Conservation (phyloP, 1,140 invertebrate species). For the Drosophila trapezifrons region DNA sequence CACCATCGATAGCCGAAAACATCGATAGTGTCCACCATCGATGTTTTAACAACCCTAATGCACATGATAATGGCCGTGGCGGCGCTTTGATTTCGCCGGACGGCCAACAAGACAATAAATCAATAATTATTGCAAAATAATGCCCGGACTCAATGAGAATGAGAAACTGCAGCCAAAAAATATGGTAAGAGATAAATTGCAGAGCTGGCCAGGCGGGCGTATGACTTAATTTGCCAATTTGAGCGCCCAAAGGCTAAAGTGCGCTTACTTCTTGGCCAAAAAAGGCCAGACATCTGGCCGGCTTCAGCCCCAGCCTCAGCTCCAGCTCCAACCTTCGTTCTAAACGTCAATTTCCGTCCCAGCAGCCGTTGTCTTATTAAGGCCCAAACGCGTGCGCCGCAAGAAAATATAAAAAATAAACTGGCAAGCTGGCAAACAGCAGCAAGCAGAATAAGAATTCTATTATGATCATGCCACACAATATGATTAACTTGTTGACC, state of each 20-base stretch:
- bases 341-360: conserved; percentile 80
- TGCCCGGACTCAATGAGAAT: conserved; percentile 12
- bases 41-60: too few relatives aligned
- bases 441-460: conserved; percentile 68
- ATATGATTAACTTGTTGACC: conserved; percentile 81
- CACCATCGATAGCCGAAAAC: too few relatives aligned
- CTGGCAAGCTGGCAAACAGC: conserved; percentile 25
- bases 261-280: conserved; percentile 64
- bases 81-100: conserved; percentile 67
- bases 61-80: conserved; percentile 68
- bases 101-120: conserved; percentile 79
- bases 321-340: conserved; percentile 43
- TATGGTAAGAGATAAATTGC: conserved; percentile 68
- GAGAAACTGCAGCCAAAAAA: conserved; percentile 35
- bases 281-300: conserved; percentile 76
- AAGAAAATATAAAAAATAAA: conserved; percentile 6
- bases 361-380: conserved; percentile 55
- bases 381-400: conserved; percentile 53
- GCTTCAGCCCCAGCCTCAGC: conserved; percentile 5
- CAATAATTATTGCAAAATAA: conserved; percentile 82
- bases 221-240: conserved; percentile 83
- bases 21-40: too few relatives aligned
- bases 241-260: conserved; percentile 73
- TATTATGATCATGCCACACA: conserved; percentile 78
- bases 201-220: conserved; percentile 66